Percentiles rank a stretch among this genome's conserved stretches.
These are phyloP conservation scores for Rhagonycha fulva DNA, from an alignment of 2,888 invertebrate species.

Conservation along the genomic window DNA sequence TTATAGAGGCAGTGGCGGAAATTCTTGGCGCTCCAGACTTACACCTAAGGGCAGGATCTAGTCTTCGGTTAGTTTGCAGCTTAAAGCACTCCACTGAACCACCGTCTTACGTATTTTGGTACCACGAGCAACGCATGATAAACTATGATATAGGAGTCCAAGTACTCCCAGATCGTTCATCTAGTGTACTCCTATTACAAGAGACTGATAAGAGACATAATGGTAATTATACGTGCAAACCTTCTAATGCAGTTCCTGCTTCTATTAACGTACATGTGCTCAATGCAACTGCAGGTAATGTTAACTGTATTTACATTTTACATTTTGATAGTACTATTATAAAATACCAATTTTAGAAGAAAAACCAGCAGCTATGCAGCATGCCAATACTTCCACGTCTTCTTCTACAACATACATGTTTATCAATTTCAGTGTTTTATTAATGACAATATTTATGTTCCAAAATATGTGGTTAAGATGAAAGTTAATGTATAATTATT, in stretches of 20 bases:
- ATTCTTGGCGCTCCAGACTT: constrained; percentile 65
- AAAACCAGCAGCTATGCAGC: constrained; percentile 76
- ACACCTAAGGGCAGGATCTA: constrained; percentile 63
- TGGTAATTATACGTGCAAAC: constrained; percentile 73
- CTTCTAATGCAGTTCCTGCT: constrained; percentile 67
- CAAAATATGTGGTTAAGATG: constrained; percentile 40
- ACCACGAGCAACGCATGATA: constrained; percentile 65
- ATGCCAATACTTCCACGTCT: constrained; percentile 61
- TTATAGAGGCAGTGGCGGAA: constrained; percentile 61
- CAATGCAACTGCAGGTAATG: constrained; percentile 61
- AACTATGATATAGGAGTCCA: constrained; percentile 64
- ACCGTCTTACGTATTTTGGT: constrained; percentile 66
- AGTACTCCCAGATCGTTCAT: constrained; percentile 61
- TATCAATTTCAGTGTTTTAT: constrained; percentile 42
- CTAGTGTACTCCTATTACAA: constrained; percentile 70
- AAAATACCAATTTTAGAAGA: constrained; percentile 61
- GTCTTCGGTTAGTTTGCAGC: constrained; percentile 62
- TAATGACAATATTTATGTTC: constrained; percentile 36
- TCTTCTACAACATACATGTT: constrained; percentile 31
- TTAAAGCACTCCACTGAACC: constrained; percentile 62
- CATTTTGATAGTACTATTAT: background rate
- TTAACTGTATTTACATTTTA: background rate
- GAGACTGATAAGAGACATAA: constrained; percentile 66
- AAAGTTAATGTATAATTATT: constrained; percentile 10
- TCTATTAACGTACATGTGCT: constrained; percentile 72